These are phyloP conservation scores for Xenopus borealis DNA, from an alignment of 2,113 vertebrate genomes.

Conservation along the genomic window DNA sequence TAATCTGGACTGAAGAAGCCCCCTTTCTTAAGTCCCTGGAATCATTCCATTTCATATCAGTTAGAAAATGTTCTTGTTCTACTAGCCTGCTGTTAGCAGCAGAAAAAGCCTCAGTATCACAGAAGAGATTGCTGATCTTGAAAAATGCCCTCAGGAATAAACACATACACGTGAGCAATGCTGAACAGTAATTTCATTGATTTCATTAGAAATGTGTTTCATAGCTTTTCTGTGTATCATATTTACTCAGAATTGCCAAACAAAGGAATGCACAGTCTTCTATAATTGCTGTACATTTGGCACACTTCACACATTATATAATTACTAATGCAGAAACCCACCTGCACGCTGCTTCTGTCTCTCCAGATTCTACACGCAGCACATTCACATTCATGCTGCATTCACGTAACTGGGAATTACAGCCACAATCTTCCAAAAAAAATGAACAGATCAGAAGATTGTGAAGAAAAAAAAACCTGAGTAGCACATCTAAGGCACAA, in stretches of 20 bases:
- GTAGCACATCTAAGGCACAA: slow-evolving; percentile 28
- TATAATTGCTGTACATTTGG: slow-evolving; percentile 17
- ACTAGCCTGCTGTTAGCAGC: slow-evolving; percentile 12
- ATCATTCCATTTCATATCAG: too few relatives aligned
- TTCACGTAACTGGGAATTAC: slow-evolving; percentile 24
- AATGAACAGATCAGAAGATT: slow-evolving; percentile 27
- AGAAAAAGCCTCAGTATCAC: slow-evolving; percentile 30
- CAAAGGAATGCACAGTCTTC: slow-evolving; percentile 40
- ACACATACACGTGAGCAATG: slow-evolving; percentile 18
- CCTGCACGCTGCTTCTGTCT: slow-evolving; percentile 32
- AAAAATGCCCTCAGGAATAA: slow-evolving; percentile 30
- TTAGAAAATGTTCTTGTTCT: slow-evolving; percentile 24
- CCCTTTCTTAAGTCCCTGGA: too few relatives aligned
- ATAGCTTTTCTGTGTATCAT: slow-evolving; percentile 24
- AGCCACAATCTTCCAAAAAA: slow-evolving; percentile 28
- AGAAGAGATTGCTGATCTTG: slow-evolving; percentile 35
- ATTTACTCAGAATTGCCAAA: slow-evolving; percentile 14
- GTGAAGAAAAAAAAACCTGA: slow-evolving; percentile 15
- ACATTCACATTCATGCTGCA: slow-evolving; percentile 32
- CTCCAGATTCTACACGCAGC: slow-evolving; percentile 9
- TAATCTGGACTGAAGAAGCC: too few relatives aligned
- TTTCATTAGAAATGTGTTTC: slow-evolving; percentile 33
- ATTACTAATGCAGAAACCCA: slow-evolving; percentile 38
- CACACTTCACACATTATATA: slow-evolving; percentile 19
- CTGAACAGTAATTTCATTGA: slow-evolving; percentile 17